Evolutionary conservation across 2,113 vertebrate species (phyloP).

Genomic region (Terrapene triunguis): DNA sequence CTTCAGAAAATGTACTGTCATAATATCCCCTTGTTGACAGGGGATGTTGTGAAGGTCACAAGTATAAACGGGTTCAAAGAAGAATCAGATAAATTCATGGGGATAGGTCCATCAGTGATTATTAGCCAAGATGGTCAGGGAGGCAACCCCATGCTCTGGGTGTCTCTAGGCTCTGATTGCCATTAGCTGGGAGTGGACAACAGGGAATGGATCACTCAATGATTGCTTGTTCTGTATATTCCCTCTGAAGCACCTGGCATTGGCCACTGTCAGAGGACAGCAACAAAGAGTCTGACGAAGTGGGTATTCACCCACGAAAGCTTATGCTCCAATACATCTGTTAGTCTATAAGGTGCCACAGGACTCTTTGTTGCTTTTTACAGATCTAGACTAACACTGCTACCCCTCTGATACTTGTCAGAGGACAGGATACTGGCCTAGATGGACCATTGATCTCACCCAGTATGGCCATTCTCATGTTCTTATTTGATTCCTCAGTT

Average conservation of each 20-base stretch:
- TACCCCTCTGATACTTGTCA: background rate
- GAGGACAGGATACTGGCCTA: background rate
- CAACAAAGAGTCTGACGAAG: too few relatives aligned
- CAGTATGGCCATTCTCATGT: background rate
- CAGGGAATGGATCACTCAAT: background rate
- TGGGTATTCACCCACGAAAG: too few relatives aligned
- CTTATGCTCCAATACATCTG: too few relatives aligned
- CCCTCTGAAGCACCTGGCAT: background rate
- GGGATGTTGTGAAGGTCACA: background rate
- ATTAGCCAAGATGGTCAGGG: background rate
- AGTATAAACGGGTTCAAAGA: background rate
- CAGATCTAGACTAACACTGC: too few relatives aligned
- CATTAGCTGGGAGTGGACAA: background rate
- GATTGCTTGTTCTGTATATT: background rate
- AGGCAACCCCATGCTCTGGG: background rate
- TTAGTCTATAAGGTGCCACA: too few relatives aligned
- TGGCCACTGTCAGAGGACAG: background rate
- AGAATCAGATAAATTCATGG: background rate
- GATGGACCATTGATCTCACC: background rate
- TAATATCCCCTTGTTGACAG: too few relatives aligned
- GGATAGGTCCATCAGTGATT: background rate
- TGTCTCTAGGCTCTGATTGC: background rate
- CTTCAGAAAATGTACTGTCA: background rate
- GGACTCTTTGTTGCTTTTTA: too few relatives aligned
- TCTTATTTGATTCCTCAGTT: background rate